Percentiles rank a stretch among this genome's conserved stretches.
phyloP scores from a whole-genome alignment of 2,888 invertebrate genomes.

The Loripinus fragilis region DNA sequence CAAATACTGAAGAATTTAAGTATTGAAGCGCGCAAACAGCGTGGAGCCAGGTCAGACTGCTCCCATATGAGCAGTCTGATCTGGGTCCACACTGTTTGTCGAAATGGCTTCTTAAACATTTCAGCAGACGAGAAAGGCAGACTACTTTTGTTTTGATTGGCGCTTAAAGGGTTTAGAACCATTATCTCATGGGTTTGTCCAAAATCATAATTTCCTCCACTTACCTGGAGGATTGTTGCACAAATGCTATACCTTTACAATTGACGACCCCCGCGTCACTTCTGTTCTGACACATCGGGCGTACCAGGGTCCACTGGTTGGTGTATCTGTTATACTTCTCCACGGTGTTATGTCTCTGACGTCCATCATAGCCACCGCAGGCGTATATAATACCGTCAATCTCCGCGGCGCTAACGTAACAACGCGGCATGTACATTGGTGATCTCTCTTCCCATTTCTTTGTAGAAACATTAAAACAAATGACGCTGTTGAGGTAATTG shows the following conservation, averaged over 20 bases:
- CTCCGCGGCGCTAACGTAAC: constrained; percentile 87
- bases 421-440: constrained; percentile 84
- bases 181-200: too few relatives aligned
- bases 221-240: too few relatives aligned
- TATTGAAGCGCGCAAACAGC: too few relatives aligned
- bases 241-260: constrained; percentile 85
- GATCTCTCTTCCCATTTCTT: constrained; percentile 83
- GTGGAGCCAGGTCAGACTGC: too few relatives aligned
- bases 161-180: too few relatives aligned
- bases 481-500: constrained; percentile 83
- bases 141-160: too few relatives aligned
- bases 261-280: constrained; percentile 92
- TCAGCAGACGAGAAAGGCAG: too few relatives aligned
- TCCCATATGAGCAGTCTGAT: too few relatives aligned
- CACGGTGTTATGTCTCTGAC: constrained; percentile 93
- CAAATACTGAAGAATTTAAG: too few relatives aligned
- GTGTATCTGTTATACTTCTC: constrained; percentile 92
- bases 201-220: too few relatives aligned
- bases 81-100: too few relatives aligned
- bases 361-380: constrained; percentile 84
- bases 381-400: constrained; percentile 82
- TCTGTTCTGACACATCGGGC: constrained; percentile 90
- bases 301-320: constrained; percentile 92
- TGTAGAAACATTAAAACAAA: constrained; percentile 80
- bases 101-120: too few relatives aligned